Conservation (phyloP, 2,797 vertebrate genomes). For the Enteromius treurensis region DNA sequence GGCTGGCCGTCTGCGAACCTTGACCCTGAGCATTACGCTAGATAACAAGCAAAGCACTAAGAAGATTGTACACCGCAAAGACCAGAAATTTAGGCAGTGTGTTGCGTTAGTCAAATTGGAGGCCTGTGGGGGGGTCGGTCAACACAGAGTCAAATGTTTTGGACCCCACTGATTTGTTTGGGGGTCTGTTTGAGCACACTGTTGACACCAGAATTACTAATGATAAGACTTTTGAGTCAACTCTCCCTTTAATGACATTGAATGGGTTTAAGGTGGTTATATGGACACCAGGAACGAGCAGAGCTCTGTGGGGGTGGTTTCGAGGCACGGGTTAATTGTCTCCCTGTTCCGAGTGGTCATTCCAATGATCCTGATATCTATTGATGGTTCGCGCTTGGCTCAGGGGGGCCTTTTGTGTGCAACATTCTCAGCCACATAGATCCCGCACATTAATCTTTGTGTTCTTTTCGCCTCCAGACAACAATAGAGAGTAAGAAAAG, state of each 20-base stretch:
- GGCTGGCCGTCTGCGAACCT: conserved; percentile 37
- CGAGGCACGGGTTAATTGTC: conserved; percentile 59
- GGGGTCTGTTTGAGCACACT: no score
- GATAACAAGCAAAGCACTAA: conserved; percentile 43
- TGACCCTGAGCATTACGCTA: conserved; percentile 34
- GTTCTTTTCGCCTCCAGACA: conserved; percentile 66
- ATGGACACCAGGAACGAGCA: background rate
- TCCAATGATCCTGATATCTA: conserved; percentile 64
- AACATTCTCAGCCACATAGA: conserved; percentile 39
- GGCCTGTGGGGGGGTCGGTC: background rate
- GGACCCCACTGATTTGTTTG: background rate
- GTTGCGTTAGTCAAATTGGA: conserved; percentile 45
- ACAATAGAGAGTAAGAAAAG: conserved; percentile 66
- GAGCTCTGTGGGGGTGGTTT: conserved; percentile 7
- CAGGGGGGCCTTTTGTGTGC: conserved; percentile 46
- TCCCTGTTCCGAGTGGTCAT: conserved; percentile 58
- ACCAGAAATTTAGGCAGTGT: conserved; percentile 39
- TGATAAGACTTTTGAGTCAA: background rate
- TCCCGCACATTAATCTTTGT: conserved; percentile 65
- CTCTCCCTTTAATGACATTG: conserved; percentile 40
- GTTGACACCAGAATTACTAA: background rate
- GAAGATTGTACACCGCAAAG: conserved; percentile 38
- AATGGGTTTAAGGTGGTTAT: conserved; percentile 5
- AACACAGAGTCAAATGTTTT: background rate
- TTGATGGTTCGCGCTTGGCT: conserved; percentile 58